Base-by-base conservation (phyloP, 2,888 invertebrate species). In the Prosopocoilus inquinatus region DNA sequence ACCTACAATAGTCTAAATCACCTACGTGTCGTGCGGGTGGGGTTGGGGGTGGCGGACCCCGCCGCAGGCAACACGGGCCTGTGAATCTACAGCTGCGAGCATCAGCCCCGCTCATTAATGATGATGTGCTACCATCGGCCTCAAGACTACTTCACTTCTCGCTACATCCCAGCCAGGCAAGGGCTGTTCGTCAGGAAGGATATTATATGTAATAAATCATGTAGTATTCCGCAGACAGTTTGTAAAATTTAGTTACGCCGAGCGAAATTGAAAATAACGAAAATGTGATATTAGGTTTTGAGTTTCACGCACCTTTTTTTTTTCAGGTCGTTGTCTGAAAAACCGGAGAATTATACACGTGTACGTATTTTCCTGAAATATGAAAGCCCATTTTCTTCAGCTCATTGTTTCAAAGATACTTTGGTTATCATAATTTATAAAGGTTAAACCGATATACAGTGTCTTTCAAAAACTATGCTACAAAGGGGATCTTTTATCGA, bases 71-170 rank as follows among this genome's bases (percentile, higher is more conserved):
- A 63, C 59, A 64, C 60, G 63, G 56, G 66, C 67, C 65, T 71
- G 71, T 60, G 70, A 72, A 70, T 65, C 49, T 46, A 59, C 72
- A 71, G 70, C 70, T 71, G 71, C 58, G 65, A 66, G 65, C 70
- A 71, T 70, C 70, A 66, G 65, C 68, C 69, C 82, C 82, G 81
- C 86, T 85, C 86, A 86, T 85, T 86, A 86, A 86, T 86, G 86
- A 86, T 86, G 86, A 86, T 86, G 86, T 86, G 85, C 72, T 68
- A 70, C 70, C 70, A 64, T 83, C 84, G 83, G 84, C 84, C 84
- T 83, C 84, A 83, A 83, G 84, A 85, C 85, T 84, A 84, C 82
- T 84, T 84, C 84, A 84, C 84, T 84, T 84, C 82, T 84, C 81
- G 82, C 82, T 81, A 81, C 69, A 66, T 64, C 66, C 65, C 65